Percentiles rank a stretch among this genome's conserved stretches.
Evolutionary conservation across 2,113 vertebrate species (phyloP).

Genomic region (Ophiodon elongatus): DNA sequence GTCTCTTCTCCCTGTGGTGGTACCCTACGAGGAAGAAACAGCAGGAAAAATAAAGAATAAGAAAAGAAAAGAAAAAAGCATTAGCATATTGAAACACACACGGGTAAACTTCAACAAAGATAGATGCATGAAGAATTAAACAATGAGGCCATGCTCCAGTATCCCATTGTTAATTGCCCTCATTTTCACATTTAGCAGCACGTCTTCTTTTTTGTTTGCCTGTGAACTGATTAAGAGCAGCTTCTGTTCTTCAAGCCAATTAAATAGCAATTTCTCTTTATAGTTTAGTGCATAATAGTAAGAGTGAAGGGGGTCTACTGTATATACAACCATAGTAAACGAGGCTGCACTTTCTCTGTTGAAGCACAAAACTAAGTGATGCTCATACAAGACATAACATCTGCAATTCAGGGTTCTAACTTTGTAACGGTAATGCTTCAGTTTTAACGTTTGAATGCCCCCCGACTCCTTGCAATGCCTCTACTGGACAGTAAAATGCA

Average conservation of each 20-base stretch:
- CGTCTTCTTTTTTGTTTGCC: slow-evolving; percentile 44
- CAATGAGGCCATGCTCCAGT: slow-evolving; percentile 62
- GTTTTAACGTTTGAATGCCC: too few relatives aligned
- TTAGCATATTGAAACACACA: not conserved
- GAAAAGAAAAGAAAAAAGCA: not conserved
- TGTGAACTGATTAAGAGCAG: slow-evolving; percentile 45
- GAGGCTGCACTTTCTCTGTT: not conserved
- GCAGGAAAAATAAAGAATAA: not conserved
- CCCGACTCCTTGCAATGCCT: too few relatives aligned
- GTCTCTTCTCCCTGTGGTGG: slow-evolving; percentile 85
- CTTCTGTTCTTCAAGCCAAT: slow-evolving; percentile 10
- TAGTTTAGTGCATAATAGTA: not conserved
- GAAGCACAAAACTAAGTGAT: not conserved
- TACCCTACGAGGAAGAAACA: slow-evolving; percentile 57
- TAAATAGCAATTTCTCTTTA: not conserved
- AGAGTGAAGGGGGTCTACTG: not conserved
- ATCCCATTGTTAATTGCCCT: slow-evolving; percentile 58
- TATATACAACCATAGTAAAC: not conserved
- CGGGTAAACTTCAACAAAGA: not conserved
- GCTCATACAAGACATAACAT: not conserved
- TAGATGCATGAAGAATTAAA: slow-evolving; percentile 22
- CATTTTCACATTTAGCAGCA: slow-evolving; percentile 62
- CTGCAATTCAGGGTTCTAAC: not conserved
- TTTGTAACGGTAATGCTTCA: too few relatives aligned
- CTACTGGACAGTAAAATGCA: too few relatives aligned